A percentile compares a stretch with the other conserved stretches of the same genome.
Conservation (phyloP, 2,888 invertebrate genomes). For the Sthenelais limicola region DNA sequence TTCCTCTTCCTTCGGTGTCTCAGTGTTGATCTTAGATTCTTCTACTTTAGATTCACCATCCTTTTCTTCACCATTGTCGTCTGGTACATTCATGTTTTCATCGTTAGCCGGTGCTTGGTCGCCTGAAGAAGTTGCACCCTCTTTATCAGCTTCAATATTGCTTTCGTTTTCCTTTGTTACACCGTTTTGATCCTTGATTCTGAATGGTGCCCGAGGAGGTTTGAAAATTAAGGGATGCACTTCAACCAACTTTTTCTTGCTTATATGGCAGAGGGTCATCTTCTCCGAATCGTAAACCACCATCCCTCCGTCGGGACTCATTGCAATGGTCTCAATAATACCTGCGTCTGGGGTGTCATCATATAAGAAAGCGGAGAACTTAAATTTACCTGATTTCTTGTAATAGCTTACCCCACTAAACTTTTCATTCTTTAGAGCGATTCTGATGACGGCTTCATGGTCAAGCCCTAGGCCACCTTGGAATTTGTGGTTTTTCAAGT, state of each 20-base stretch:
- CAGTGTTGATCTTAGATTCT: too few species aligned
- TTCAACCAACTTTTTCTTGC: slow-evolving; percentile 12
- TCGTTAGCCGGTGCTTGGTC: too few species aligned
- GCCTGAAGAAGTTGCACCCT: too few species aligned
- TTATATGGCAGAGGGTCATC: not conserved
- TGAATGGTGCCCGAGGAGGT: too few species aligned
- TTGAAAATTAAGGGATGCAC: slow-evolving; percentile 8
- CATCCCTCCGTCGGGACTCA: not conserved
- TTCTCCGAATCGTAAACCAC: not conserved
- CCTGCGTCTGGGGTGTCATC: slow-evolving; percentile 22
- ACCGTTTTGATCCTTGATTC: too few species aligned
- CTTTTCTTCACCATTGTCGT: too few species aligned
- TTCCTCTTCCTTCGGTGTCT: not conserved
- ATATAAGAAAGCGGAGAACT: slow-evolving; percentile 19
- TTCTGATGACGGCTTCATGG: slow-evolving; percentile 14
- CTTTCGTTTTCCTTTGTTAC: too few species aligned
- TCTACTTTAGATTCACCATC: too few species aligned
- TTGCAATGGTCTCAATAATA: slow-evolving; percentile 7
- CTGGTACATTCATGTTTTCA: too few species aligned
- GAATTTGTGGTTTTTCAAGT: slow-evolving; percentile 18
- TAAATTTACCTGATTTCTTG: slow-evolving; percentile 2
- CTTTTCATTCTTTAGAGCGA: slow-evolving; percentile 16
- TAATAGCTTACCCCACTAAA: slow-evolving; percentile 28
- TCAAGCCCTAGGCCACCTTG: slow-evolving; percentile 21
- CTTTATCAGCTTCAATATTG: too few species aligned